Evolutionary conservation across 2,888 invertebrate species (phyloP).

Genomic region (Melikaiella ostensackeni): DNA sequence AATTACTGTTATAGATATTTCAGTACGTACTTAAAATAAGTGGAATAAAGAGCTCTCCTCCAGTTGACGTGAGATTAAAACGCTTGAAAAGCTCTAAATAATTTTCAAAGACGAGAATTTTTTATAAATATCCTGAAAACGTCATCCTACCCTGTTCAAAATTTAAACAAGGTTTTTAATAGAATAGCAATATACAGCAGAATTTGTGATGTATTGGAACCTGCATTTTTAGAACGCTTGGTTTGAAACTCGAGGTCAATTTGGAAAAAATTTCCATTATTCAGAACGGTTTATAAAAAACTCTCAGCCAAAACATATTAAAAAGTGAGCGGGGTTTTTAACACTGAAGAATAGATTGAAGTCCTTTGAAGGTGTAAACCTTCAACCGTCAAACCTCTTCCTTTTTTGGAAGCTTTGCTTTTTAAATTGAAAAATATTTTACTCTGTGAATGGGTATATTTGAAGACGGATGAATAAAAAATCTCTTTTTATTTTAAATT

Average conservation of each 20-base stretch:
- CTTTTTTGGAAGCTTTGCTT: not conserved
- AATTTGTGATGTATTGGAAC: too few relatives aligned
- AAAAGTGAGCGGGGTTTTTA: not conserved
- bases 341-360: not conserved
- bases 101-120: not conserved
- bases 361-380: not conserved
- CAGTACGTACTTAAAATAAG: not conserved
- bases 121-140: not conserved
- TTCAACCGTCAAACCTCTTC: not conserved
- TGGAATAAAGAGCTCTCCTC: not conserved
- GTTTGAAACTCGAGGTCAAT: not conserved
- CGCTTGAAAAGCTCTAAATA: not conserved
- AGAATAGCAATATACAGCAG: too few relatives aligned
- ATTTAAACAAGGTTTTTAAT: too few relatives aligned
- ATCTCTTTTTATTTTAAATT: not conserved
- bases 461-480: not conserved
- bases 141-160: too few relatives aligned
- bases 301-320: not conserved
- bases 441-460: not conserved
- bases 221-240: not conserved
- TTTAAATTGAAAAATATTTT: too few relatives aligned
- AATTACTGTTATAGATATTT: not conserved
- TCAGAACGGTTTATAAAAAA: not conserved
- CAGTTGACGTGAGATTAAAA: not conserved
- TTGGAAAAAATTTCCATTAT: not conserved